These are phyloP conservation scores for Aphidius gifuensis DNA, from an alignment of 1,140 invertebrate genomes.

Conservation along the genomic window DNA sequence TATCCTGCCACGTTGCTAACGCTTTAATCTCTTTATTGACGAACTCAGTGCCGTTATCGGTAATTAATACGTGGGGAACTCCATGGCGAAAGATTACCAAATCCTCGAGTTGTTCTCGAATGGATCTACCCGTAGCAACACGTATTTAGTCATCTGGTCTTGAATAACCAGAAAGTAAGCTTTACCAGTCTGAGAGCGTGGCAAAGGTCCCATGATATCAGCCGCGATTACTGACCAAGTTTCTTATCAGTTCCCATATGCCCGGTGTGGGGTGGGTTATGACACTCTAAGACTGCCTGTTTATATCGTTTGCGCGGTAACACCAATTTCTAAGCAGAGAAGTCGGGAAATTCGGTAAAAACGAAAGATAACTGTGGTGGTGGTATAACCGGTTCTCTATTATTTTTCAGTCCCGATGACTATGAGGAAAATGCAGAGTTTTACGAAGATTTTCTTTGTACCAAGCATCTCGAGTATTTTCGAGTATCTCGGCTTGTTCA, in stretches of 20 bases:
- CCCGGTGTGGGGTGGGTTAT: conserved; percentile 12
- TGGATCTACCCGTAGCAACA: conserved; percentile 33
- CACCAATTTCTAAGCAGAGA: conserved; percentile 12
- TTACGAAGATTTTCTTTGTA: background rate
- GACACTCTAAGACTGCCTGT: conserved; percentile 5
- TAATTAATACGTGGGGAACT: conserved; percentile 35
- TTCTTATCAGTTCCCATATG: conserved; percentile 32
- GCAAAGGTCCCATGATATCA: background rate
- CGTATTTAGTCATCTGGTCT: conserved; percentile 35
- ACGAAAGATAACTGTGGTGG: background rate
- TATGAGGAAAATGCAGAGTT: background rate
- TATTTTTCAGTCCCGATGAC: conserved; percentile 12
- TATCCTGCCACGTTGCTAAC: background rate
- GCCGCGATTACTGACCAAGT: background rate
- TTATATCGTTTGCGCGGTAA: background rate
- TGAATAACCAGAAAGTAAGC: conserved; percentile 36
- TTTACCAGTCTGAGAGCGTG: background rate
- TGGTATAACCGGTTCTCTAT: background rate
- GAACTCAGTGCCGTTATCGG: conserved; percentile 52
- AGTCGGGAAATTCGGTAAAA: background rate
- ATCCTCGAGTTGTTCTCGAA: conserved; percentile 29
- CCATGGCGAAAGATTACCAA: conserved; percentile 37
- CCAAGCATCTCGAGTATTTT: background rate
- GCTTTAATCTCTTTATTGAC: conserved; percentile 23
- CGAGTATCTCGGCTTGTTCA: background rate